phyloP scores from a whole-genome alignment of 2,797 vertebrate species.

The Danio jaintianensis region DNA sequence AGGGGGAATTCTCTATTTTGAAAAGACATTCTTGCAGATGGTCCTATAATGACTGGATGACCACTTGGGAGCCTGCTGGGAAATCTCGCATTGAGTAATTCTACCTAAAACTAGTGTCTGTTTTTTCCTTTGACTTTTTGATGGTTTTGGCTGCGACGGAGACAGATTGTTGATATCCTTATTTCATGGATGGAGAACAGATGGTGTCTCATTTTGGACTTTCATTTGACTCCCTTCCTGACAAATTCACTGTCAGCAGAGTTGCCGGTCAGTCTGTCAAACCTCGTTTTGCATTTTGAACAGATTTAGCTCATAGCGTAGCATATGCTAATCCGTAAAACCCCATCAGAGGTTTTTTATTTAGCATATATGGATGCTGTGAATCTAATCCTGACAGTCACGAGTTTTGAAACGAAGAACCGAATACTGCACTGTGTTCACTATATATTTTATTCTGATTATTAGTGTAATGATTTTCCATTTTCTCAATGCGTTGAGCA shows the following conservation, averaged over 20 bases:
- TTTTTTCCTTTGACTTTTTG: constrained; percentile 20
- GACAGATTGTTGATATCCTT: constrained; percentile 37
- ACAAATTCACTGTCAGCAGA: constrained; percentile 25
- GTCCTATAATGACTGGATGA: constrained; percentile 32
- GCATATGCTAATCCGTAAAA: constrained; percentile 18
- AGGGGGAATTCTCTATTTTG: constrained; percentile 5
- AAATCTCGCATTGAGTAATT: constrained; percentile 30
- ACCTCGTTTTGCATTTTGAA: constrained; percentile 37
- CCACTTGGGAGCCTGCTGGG: constrained; percentile 18
- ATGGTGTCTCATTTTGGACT: constrained; percentile 37
- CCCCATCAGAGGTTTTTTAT: not conserved
- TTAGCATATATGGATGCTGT: not conserved
- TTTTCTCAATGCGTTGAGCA: too few relatives aligned
- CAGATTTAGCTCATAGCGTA: constrained; percentile 12
- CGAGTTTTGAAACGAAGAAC: not conserved
- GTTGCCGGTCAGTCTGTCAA: constrained; percentile 16
- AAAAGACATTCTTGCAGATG: constrained; percentile 22
- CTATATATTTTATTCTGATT: too few relatives aligned
- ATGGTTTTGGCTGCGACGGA: constrained; percentile 19
- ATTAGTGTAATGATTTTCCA: too few relatives aligned
- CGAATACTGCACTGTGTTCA: not conserved
- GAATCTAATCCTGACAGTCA: not conserved
- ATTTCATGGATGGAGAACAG: constrained; percentile 32
- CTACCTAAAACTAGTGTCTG: not conserved
- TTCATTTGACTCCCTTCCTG: constrained; percentile 25